Conservation (phyloP, 2,113 vertebrate genomes). For the Nyctibius bracteatus region DNA sequence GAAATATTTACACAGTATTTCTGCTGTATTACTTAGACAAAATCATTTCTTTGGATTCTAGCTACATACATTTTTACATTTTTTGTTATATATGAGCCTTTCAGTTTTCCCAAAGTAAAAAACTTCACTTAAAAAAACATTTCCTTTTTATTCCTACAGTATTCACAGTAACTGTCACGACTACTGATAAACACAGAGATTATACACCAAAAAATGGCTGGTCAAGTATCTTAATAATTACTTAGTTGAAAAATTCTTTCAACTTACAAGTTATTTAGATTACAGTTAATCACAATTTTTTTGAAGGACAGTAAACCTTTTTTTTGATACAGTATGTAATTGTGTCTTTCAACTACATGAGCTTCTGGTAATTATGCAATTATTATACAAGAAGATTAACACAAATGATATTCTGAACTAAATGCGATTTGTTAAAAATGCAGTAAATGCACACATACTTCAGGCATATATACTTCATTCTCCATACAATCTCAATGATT, state of each 20-base stretch:
- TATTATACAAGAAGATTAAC: conserved; percentile 14
- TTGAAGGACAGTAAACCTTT: not conserved
- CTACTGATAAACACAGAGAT: not conserved
- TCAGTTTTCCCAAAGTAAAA: not conserved
- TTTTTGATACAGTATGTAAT: conserved; percentile 7
- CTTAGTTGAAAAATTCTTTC: not conserved
- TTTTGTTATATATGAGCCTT: not conserved
- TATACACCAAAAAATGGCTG: not conserved
- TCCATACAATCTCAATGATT: not conserved
- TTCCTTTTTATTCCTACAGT: not conserved
- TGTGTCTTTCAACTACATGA: not conserved
- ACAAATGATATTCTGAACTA: not conserved
- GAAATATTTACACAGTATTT: not conserved
- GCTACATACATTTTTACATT: not conserved
- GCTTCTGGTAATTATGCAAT: conserved; percentile 48
- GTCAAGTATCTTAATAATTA: not conserved
- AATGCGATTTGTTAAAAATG: not conserved
- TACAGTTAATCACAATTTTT: not conserved
- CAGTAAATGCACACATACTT: not conserved
- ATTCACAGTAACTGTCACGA: not conserved
- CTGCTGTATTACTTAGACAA: not conserved
- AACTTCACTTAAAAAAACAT: not conserved
- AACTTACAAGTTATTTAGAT: not conserved
- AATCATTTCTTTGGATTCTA: not conserved
- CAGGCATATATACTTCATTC: not conserved